Evolutionary conservation across 2,888 invertebrate genomes (phyloP), one percentile per base, ranked within the genome.

Genomic region (Folsomia candida): DNA sequence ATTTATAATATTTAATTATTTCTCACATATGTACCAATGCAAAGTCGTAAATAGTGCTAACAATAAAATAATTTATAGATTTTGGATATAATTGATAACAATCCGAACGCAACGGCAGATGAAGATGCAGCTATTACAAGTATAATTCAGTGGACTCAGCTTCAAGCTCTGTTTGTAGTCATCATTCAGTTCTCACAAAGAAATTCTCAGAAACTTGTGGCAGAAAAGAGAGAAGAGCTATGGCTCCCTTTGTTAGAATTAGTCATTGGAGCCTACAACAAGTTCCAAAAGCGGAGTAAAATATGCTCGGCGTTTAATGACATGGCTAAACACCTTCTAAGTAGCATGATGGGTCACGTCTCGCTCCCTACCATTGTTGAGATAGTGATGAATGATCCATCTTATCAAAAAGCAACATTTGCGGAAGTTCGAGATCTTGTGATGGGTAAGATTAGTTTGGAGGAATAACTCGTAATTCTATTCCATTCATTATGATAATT

Each of bases 291-390:
- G 37, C 70, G 69, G 20, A 57, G 11, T 27, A 51, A 65, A 65
- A 22, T 76, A 47, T 68, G 74, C 61, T 11, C 79, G 83, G 83
- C 82, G 57, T 83, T 85, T 71, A 85, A 85, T 79, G 83, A 83
- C 54, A 81, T 85, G 79, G 85, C 85, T 1, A 83, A 84, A 65
- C 84, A 84, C 80, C 82, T 87, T 14, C 80, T 87, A 71, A 85
- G 84, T 78, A 84, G 84, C 71, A 85, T 86, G 85, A 85, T 86
- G 83, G 85, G 86, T 57, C 85, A 86, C 77, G 84, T 87, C 20
- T 83, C 86, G 54, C 82, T 86, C 29, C 85, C 86, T 1, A 84
- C 85, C 24, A 85, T 87, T 68, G 81, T 83, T n/a, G 83, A 83
- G 74, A 80, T 83, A 1, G 79, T 82, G n/a, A 81, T 86, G 71